A percentile compares a stretch with the other conserved stretches of the same genome.
Evolutionary conservation across 2,888 invertebrate genomes (phyloP).

Genomic region (Eupithecia exiguata): DNA sequence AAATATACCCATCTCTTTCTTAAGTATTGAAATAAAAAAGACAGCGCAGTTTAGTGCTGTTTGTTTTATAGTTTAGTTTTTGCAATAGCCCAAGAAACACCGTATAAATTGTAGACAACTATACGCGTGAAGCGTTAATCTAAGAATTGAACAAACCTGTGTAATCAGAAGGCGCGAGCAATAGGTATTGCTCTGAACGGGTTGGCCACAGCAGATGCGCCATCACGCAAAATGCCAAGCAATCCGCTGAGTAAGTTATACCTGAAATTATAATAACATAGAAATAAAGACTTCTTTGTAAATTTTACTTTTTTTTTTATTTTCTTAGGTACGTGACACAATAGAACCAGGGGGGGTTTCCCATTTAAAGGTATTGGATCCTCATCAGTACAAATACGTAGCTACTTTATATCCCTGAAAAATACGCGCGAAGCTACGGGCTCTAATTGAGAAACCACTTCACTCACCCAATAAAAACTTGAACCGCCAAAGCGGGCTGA

Average conservation of each 20-base stretch:
- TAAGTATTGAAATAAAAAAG: background rate
- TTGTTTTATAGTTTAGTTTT: background rate
- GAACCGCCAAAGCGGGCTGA: slow-evolving; percentile 97
- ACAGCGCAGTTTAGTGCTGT: background rate
- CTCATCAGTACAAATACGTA: too few relatives aligned
- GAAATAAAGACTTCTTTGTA: background rate
- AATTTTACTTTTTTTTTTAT: too few relatives aligned
- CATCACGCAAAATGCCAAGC: slow-evolving; percentile 97
- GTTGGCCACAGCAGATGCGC: slow-evolving; percentile 98
- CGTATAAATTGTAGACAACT: background rate
- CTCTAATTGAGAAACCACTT: background rate
- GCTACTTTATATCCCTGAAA: too few relatives aligned
- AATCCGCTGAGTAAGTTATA: slow-evolving; percentile 97
- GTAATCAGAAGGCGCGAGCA: slow-evolving; percentile 88
- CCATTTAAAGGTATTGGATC: too few relatives aligned
- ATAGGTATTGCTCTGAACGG: slow-evolving; percentile 94
- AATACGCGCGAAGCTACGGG: too few relatives aligned
- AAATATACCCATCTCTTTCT: too few relatives aligned
- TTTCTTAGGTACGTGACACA: too few relatives aligned
- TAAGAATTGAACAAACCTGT: slow-evolving; percentile 72
- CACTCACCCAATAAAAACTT: slow-evolving; percentile 94
- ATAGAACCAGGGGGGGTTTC: too few relatives aligned
- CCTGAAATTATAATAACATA: slow-evolving; percentile 80
- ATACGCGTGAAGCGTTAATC: background rate
- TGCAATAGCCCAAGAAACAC: background rate